Conservation (phyloP, 2,797 vertebrate genomes). For the Pagetopsis macropterus region DNA sequence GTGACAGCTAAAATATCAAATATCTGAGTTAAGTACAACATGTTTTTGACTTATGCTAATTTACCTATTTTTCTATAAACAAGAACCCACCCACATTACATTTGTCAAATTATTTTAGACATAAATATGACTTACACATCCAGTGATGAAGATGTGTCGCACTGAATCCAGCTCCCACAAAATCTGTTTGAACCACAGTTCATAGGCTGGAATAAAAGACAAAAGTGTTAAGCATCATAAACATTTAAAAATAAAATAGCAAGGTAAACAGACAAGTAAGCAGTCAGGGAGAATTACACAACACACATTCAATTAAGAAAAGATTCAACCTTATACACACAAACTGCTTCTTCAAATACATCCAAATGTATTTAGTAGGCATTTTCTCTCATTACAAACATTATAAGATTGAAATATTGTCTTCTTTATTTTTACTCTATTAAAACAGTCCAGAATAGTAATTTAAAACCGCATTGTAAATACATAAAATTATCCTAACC, state of each 20-base stretch:
- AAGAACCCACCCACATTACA: not conserved
- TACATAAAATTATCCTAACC: not conserved
- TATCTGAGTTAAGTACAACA: not conserved
- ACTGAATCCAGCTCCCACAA: conserved; percentile 97
- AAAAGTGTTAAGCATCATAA: not conserved
- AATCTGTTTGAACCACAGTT: conserved; percentile 99
- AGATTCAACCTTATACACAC: too few relatives aligned
- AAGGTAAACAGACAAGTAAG: not conserved
- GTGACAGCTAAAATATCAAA: not conserved
- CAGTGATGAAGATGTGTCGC: conserved; percentile 92
- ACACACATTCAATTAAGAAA: not conserved
- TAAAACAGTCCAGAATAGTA: too few relatives aligned
- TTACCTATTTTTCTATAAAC: not conserved
- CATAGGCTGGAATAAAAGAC: conserved; percentile 86
- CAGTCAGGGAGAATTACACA: not conserved
- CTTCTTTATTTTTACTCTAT: too few relatives aligned
- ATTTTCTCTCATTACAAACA: too few relatives aligned
- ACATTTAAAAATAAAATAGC: not conserved
- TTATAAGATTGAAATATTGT: too few relatives aligned
- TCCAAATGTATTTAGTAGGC: too few relatives aligned
- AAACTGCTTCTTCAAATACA: too few relatives aligned
- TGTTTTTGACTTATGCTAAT: not conserved
- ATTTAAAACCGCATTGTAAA: not conserved
- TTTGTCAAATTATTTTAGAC: not conserved
- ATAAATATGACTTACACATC: conserved; percentile 86